Conservation (phyloP, 2,888 invertebrate genomes). For the Lasioglossum marginatum region DNA sequence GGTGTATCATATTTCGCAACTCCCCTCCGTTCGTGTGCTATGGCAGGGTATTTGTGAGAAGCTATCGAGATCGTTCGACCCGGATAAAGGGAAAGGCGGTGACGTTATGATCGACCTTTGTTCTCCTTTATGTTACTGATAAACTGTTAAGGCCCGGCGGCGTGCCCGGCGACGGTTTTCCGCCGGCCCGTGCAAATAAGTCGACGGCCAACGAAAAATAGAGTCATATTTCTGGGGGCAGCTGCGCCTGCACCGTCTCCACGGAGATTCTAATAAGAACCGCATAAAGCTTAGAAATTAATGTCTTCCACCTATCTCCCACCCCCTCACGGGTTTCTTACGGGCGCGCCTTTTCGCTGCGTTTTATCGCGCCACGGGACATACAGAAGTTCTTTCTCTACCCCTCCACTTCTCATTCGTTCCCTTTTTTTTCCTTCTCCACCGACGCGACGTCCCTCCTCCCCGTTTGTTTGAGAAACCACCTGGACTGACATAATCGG, state of each 20-base stretch:
- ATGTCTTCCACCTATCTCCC: constrained; percentile 67
- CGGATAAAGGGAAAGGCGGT: constrained; percentile 18
- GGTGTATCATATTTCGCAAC: neutral
- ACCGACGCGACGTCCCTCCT: constrained; percentile 8
- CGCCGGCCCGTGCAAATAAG: constrained; percentile 74
- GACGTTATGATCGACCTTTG: constrained; percentile 43
- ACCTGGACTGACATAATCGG: constrained; percentile 66
- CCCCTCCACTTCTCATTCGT: constrained; percentile 25
- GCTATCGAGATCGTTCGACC: constrained; percentile 23
- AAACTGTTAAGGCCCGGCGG: constrained; percentile 39
- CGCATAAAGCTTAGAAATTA: constrained; percentile 78
- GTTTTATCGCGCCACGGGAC: constrained; percentile 38
- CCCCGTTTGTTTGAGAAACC: constrained; percentile 40
- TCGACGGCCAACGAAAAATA: constrained; percentile 76
- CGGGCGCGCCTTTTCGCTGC: constrained; percentile 17
- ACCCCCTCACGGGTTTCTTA: constrained; percentile 37
- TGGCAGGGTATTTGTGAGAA: neutral
- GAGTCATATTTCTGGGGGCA: constrained; percentile 77
- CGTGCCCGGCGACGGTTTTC: constrained; percentile 60
- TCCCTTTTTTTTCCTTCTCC: constrained; percentile 27
- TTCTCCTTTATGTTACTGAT: constrained; percentile 50
- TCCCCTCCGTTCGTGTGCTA: neutral
- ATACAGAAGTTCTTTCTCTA: constrained; percentile 54
- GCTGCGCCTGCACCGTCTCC: constrained; percentile 70
- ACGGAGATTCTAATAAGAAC: constrained; percentile 79